These are phyloP conservation scores for Lepidocyrtoides sp. DNA, from an alignment of 2,888 invertebrate species.

Conservation along the genomic window DNA sequence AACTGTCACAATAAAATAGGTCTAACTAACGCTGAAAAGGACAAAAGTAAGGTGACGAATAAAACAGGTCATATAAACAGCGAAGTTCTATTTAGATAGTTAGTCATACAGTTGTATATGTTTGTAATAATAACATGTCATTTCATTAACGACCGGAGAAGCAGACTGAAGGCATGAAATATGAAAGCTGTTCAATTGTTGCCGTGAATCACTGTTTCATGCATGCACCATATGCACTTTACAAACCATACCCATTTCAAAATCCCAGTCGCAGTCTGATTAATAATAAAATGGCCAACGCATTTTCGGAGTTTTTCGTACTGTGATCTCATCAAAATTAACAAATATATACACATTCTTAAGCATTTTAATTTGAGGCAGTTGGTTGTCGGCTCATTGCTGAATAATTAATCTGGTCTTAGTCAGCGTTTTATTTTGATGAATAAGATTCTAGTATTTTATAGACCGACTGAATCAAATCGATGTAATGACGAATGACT, in stretches of 20 bases:
- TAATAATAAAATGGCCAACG: neutral
- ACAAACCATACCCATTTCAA: neutral
- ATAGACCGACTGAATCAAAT: too few relatives aligned
- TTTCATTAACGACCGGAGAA: neutral
- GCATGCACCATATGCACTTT: constrained; percentile 15
- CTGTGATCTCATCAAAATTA: constrained; percentile 57
- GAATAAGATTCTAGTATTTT: neutral
- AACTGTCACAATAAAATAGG: neutral
- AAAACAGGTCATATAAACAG: neutral
- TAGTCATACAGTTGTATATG: neutral
- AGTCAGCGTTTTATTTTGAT: constrained; percentile 22
- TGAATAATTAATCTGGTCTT: constrained; percentile 32
- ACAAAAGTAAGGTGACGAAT: neutral
- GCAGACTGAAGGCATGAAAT: constrained; percentile 5
- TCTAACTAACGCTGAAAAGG: neutral
- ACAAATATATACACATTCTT: too few relatives aligned
- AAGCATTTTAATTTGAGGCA: neutral
- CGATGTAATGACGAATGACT: neutral
- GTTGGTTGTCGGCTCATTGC: neutral
- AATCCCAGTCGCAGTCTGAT: neutral
- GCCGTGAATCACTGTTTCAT: neutral
- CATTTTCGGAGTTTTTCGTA: constrained; percentile 51
- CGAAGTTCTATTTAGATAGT: too few relatives aligned
- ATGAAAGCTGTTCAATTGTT: neutral
- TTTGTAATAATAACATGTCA: neutral